phyloP scores from a whole-genome alignment of 1,140 invertebrate genomes.

The Arctopsyche grandis region DNA sequence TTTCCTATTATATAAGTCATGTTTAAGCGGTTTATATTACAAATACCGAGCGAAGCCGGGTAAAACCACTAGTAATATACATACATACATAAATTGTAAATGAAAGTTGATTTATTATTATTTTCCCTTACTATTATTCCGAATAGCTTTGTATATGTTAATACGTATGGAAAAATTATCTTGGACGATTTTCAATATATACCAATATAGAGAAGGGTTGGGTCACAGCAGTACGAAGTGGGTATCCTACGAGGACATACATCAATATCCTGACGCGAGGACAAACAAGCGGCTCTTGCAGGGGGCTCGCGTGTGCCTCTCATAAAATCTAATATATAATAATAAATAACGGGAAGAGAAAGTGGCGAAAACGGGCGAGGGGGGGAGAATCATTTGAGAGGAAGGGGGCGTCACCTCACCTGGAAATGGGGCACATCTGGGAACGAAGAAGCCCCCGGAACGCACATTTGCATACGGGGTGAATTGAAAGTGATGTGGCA shows the following conservation, averaged over 20 bases:
- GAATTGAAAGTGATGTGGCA: slow-evolving; percentile 54
- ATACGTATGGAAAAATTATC: too few species aligned
- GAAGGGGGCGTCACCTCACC: slow-evolving; percentile 35
- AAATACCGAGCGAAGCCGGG: too few species aligned
- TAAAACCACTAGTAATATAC: too few species aligned
- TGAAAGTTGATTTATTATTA: too few species aligned
- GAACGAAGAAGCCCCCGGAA: slow-evolving; percentile 37
- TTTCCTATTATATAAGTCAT: too few species aligned
- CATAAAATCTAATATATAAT: slow-evolving; percentile 51
- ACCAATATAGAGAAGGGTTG: neutral
- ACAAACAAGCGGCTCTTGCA: slow-evolving; percentile 13
- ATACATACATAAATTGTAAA: too few species aligned
- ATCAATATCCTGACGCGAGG: slow-evolving; percentile 24
- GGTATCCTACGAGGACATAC: neutral
- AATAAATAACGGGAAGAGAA: slow-evolving; percentile 51
- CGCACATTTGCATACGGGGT: slow-evolving; percentile 52
- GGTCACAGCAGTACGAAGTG: neutral
- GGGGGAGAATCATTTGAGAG: neutral
- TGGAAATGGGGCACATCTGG: slow-evolving; percentile 48
- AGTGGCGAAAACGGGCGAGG: slow-evolving; percentile 25
- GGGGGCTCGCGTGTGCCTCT: slow-evolving; percentile 26
- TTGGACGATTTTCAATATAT: too few species aligned
- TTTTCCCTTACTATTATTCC: too few species aligned
- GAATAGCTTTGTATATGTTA: too few species aligned
- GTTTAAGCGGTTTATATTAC: too few species aligned